phyloP scores from a whole-genome alignment of 92 coral and sea anemone species.

The Heliopora coerulea region DNA sequence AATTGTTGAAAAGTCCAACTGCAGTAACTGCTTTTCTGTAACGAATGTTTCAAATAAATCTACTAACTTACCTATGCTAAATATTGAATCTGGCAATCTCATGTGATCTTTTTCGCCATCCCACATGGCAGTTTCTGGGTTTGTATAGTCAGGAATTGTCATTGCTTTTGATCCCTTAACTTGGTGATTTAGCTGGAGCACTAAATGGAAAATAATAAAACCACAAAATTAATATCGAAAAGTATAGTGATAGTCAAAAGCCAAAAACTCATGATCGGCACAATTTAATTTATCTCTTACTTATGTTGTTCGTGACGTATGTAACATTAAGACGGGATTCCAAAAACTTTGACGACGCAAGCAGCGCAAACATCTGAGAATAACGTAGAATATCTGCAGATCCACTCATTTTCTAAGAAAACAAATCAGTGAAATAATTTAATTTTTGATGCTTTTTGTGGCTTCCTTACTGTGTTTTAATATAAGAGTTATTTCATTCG shows the following conservation, averaged over 20 bases:
- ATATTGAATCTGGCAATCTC: conserved; percentile 77
- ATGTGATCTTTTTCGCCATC: conserved; percentile 91
- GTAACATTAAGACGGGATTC: conserved; percentile 70
- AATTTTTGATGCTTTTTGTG: too few species aligned
- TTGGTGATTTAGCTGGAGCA: conserved; percentile 64
- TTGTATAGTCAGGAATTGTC: conserved; percentile 85
- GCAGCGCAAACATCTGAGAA: conserved; percentile 85
- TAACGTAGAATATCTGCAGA: conserved; percentile 89
- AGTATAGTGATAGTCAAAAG: too few species aligned
- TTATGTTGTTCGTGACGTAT: conserved; percentile 75
- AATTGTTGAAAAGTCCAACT: too few species aligned
- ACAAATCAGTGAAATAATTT: not conserved
- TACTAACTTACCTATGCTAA: conserved; percentile 59
- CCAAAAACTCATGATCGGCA: too few species aligned
- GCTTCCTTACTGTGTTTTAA: too few species aligned
- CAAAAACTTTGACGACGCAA: conserved; percentile 83
- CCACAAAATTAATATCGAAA: too few species aligned
- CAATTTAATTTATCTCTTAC: conserved; percentile 39
- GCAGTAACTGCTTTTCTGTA: too few species aligned
- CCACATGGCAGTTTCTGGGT: conserved; percentile 70
- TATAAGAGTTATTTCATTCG: too few species aligned
- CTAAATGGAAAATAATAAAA: conserved; percentile 4
- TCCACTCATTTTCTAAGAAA: conserved; percentile 69
- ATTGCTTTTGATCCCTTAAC: conserved; percentile 74
- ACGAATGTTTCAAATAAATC: too few species aligned